A percentile compares a stretch with the other conserved stretches of the same genome.
These are phyloP conservation scores for Antitype chi DNA, from an alignment of 2,888 invertebrate genomes.

Conservation along the genomic window DNA sequence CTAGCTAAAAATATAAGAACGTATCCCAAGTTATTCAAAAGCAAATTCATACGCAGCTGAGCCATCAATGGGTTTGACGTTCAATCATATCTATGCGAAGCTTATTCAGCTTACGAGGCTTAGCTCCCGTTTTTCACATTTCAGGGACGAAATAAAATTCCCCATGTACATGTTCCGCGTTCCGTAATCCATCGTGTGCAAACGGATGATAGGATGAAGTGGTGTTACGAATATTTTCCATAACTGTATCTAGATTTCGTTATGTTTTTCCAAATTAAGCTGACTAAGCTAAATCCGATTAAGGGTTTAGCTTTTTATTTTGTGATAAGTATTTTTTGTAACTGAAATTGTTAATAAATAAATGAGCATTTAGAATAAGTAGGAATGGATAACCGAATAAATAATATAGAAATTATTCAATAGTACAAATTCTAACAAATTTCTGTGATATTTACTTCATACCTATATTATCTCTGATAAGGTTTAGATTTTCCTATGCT, in stretches of 20 bases:
- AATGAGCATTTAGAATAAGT: neutral
- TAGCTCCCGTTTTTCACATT: slow-evolving; percentile 35
- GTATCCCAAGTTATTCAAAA: slow-evolving; percentile 13
- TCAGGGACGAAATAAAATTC: slow-evolving; percentile 24
- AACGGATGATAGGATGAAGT: slow-evolving; percentile 32
- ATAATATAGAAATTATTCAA: neutral
- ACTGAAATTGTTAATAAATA: neutral
- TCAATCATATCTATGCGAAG: slow-evolving; percentile 51
- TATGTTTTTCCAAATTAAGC: slow-evolving; percentile 7
- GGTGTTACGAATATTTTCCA: slow-evolving; percentile 25
- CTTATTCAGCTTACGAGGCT: slow-evolving; percentile 31
- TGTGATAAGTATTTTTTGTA: neutral
- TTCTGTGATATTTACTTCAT: neutral
- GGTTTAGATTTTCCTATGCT: neutral
- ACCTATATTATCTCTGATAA: neutral
- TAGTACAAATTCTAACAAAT: neutral
- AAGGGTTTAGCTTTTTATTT: neutral
- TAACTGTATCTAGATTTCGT: neutral
- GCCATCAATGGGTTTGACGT: slow-evolving; percentile 41
- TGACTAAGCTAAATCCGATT: slow-evolving; percentile 2
- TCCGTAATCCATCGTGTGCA: slow-evolving; percentile 41
- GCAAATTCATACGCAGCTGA: slow-evolving; percentile 26
- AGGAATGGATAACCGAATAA: neutral
- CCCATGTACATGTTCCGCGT: slow-evolving; percentile 17
- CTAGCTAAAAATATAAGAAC: slow-evolving; percentile 14